A percentile compares a stretch with the other conserved stretches of the same genome.
Evolutionary conservation across 2,888 invertebrate species (phyloP).

Genomic region (Endotricha flammealis): DNA sequence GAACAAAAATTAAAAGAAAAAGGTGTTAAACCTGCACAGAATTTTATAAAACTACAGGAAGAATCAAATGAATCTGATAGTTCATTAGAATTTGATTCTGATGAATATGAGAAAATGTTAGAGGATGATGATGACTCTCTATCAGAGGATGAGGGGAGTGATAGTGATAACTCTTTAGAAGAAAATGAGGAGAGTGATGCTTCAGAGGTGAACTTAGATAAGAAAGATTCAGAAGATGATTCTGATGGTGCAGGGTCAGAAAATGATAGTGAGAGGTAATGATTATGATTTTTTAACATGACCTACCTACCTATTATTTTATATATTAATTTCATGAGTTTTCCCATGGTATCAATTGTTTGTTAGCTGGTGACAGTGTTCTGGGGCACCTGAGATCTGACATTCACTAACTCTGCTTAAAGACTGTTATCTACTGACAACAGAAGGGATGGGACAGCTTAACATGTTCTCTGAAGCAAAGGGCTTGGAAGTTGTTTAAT

Average conservation of each 20-base stretch:
- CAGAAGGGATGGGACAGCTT: too few species aligned
- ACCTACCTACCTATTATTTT: too few species aligned
- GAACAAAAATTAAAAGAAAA: constrained; percentile 39
- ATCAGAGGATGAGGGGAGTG: constrained; percentile 19
- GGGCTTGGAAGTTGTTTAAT: too few species aligned
- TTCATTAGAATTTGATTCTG: constrained; percentile 54
- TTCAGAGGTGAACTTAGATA: too few species aligned
- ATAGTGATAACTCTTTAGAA: constrained; percentile 18
- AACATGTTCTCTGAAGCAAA: too few species aligned
- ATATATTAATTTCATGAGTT: too few species aligned
- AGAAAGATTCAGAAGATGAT: constrained; percentile 1
- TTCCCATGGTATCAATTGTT: too few species aligned
- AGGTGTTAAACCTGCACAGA: constrained; percentile 41
- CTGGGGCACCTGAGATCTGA: too few species aligned
- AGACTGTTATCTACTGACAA: too few species aligned
- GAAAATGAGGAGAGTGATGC: constrained; percentile 22
- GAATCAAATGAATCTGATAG: constrained; percentile 47
- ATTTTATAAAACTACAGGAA: constrained; percentile 44
- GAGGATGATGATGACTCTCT: constrained; percentile 33
- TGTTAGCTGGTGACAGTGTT: too few species aligned
- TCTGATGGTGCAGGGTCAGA: constrained; percentile 14
- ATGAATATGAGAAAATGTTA: constrained; percentile 56
- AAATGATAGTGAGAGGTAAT: constrained; percentile 15
- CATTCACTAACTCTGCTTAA: too few species aligned
- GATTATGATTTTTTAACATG: too few species aligned